Conservation (phyloP, 2,888 invertebrate genomes). For the Catotricha subobsoleta region DNA sequence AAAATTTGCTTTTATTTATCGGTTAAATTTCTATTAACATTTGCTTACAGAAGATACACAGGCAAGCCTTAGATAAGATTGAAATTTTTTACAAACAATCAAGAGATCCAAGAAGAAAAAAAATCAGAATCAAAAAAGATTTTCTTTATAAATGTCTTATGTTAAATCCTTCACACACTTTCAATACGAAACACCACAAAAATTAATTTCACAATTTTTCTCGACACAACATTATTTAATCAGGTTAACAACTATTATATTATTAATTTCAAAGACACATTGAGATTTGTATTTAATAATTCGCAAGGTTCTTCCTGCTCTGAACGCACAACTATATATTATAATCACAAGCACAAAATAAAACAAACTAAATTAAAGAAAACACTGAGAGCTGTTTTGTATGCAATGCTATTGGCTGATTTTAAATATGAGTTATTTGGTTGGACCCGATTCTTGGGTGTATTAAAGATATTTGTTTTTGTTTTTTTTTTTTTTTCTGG, state of each 20-base stretch:
- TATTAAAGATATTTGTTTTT: too few species aligned
- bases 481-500: too few species aligned
- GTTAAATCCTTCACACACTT: constrained; percentile 1
- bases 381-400: too few species aligned
- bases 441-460: too few species aligned
- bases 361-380: too few species aligned
- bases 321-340: background rate
- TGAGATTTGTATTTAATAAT: background rate
- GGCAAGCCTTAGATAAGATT: background rate
- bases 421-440: too few species aligned
- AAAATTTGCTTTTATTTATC: too few species aligned
- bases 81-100: background rate
- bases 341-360: too few species aligned
- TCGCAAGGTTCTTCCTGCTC: constrained; percentile 1
- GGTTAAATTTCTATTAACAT: too few species aligned
- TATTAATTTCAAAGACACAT: background rate
- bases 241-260: constrained; percentile 1
- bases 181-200: background rate
- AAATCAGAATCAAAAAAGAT: background rate
- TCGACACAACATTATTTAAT: background rate
- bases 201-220: background rate
- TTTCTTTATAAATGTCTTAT: background rate
- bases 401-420: too few species aligned
- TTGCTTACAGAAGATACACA: background rate
- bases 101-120: background rate